Percentiles rank a stretch among this genome's conserved stretches.
phyloP scores from a whole-genome alignment of 2,797 vertebrate species.

The Sparidentex hasta region DNA sequence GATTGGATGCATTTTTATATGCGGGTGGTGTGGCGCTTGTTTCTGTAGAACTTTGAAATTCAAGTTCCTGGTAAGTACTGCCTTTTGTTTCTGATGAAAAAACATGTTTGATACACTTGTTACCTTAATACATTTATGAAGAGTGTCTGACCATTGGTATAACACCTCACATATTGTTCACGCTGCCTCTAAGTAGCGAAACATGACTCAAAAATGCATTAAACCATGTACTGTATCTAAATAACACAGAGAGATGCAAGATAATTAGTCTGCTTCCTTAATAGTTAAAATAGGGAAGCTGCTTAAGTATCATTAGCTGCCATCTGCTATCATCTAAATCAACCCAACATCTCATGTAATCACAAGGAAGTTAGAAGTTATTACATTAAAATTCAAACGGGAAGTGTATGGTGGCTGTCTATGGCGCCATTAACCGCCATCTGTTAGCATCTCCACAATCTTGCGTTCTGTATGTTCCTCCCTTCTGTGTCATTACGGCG shows the following conservation, averaged over 20 bases:
- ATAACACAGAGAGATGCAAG: not conserved
- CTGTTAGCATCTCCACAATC: slow-evolving; percentile 64
- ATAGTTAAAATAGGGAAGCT: slow-evolving; percentile 51
- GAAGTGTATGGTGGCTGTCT: slow-evolving; percentile 67
- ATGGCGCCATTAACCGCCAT: slow-evolving; percentile 70
- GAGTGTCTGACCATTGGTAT: slow-evolving; percentile 1
- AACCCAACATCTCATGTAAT: slow-evolving; percentile 72
- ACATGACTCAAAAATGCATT: slow-evolving; percentile 9
- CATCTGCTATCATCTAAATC: slow-evolving; percentile 68
- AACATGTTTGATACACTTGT: slow-evolving; percentile 18
- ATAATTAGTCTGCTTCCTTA: slow-evolving; percentile 41
- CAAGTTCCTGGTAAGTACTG: not conserved
- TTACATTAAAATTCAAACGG: slow-evolving; percentile 72
- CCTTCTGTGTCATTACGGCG: not conserved
- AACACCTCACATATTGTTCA: not conserved
- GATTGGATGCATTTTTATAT: slow-evolving; percentile 59
- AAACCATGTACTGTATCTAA: not conserved
- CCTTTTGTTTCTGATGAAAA: slow-evolving; percentile 5
- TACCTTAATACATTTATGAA: not conserved
- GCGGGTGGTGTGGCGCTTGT: slow-evolving; percentile 8
- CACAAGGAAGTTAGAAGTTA: slow-evolving; percentile 74
- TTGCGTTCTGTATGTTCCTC: slow-evolving; percentile 19
- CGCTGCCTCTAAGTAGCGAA: not conserved
- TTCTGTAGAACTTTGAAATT: slow-evolving; percentile 35
- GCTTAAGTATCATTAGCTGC: slow-evolving; percentile 69